A percentile compares a stretch with the other conserved stretches of the same genome.
Evolutionary conservation across 2,888 invertebrate genomes (phyloP).

Genomic region (Tupiocoris notatus): DNA sequence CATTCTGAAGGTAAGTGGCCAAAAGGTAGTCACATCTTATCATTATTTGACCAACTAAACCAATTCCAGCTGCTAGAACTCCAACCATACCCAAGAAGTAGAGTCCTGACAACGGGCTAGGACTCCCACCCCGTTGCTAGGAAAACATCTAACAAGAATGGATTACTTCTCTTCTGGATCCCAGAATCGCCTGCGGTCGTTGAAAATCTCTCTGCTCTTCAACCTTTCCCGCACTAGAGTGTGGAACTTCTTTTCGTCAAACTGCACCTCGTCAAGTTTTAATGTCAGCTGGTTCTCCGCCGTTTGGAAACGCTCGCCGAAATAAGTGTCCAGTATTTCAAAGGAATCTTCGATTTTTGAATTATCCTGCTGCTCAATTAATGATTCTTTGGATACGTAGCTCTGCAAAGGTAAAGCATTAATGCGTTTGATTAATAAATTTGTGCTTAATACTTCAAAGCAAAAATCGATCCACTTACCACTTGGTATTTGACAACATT

Average conservation of each 20-base stretch:
- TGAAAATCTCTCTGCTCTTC: constrained; percentile 26
- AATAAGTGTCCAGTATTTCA: constrained; percentile 43
- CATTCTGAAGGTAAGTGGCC: no score
- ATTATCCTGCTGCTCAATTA: constrained; percentile 7
- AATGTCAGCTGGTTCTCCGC: constrained; percentile 21
- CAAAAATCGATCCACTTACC: constrained; percentile 22
- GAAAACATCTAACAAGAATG: constrained; percentile 10
- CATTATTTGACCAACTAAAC: no score
- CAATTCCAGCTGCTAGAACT: no score
- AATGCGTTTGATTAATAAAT: no score
- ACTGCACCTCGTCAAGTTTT: not conserved
- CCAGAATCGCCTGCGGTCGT: constrained; percentile 34
- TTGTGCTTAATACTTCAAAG: not conserved
- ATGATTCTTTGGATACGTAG: constrained; percentile 29
- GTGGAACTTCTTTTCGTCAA: constrained; percentile 31
- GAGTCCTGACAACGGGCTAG: no score
- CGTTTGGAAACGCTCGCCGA: constrained; percentile 35
- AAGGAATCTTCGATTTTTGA: constrained; percentile 22
- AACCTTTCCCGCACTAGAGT: constrained; percentile 22
- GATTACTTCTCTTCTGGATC: constrained; percentile 32
- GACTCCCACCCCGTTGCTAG: no score
- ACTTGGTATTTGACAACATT: constrained; percentile 33
- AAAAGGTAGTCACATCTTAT: no score
- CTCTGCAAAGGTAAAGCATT: not conserved
- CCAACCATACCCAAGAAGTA: no score